phyloP scores from a whole-genome alignment of 2,888 invertebrate species.

The Drosophila borealis region DNA sequence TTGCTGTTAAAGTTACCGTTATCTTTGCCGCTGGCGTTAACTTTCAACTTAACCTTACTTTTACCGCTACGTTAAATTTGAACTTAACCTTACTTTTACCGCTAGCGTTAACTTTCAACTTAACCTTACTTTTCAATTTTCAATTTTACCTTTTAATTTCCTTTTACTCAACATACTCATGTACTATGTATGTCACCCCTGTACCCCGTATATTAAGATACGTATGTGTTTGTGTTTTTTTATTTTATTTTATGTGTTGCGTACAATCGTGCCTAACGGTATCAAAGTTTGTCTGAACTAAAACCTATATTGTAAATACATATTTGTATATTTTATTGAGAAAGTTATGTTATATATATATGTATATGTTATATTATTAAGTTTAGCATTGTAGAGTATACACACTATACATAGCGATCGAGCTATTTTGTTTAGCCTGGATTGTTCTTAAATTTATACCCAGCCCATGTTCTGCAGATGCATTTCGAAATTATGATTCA shows the following conservation, averaged over 20 bases:
- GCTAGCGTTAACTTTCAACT: conserved; percentile 24
- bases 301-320: conserved; percentile 21
- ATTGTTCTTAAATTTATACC: no score
- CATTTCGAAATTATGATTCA: no score
- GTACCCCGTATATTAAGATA: conserved; percentile 23
- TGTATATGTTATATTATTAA: no score
- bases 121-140: conserved; percentile 13
- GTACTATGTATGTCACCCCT: conserved; percentile 29
- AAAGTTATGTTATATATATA: no score
- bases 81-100: conserved; percentile 31
- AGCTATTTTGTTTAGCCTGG: no score
- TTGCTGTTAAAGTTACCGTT: conserved; percentile 26
- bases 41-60: conserved; percentile 18
- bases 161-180: conserved; percentile 34
- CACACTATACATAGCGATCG: conserved; percentile 1
- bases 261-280: conserved; percentile 18
- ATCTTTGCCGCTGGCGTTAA: conserved; percentile 31
- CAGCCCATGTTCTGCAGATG: no score
- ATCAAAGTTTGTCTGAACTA: conserved; percentile 10
- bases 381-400: background rate
- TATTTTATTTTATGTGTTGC: conserved; percentile 3
- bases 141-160: background rate
- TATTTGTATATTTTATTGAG: background rate
- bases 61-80: background rate
- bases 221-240: conserved; percentile 27